phyloP scores from a whole-genome alignment of 2,888 invertebrate genomes.

The Crepidodera aurea region DNA sequence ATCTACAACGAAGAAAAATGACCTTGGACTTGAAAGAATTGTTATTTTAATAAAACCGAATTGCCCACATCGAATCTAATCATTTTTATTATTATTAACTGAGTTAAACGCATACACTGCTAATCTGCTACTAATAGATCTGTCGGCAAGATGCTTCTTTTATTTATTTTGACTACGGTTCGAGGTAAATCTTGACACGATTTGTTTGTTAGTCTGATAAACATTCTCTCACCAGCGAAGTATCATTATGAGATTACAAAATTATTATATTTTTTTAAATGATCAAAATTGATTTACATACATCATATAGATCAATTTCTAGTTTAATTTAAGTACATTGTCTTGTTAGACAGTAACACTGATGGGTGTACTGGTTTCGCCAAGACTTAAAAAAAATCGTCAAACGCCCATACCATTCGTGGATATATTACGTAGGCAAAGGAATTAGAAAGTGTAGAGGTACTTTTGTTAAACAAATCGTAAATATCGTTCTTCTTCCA shows the following conservation, averaged over 20 bases:
- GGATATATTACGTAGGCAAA: background rate
- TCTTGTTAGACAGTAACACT: background rate
- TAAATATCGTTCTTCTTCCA: background rate
- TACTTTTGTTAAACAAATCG: background rate
- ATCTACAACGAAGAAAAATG: too few species aligned
- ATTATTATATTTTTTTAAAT: too few species aligned
- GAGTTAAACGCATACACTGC: background rate
- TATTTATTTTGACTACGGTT: conserved; percentile 16
- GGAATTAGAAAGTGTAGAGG: conserved; percentile 2
- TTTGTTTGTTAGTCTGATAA: conserved; percentile 20
- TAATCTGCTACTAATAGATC: conserved; percentile 2
- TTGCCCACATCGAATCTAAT: too few species aligned
- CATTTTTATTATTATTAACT: background rate
- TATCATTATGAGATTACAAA: too few species aligned
- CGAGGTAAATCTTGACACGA: background rate
- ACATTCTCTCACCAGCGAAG: conserved; percentile 17
- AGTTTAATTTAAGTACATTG: background rate
- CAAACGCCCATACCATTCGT: background rate
- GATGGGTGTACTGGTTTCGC: background rate
- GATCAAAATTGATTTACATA: too few species aligned
- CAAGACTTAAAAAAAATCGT: background rate
- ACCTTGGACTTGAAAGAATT: too few species aligned
- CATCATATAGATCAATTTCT: too few species aligned
- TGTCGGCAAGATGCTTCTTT: conserved; percentile 2
- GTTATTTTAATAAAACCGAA: too few species aligned